Evolutionary conservation across 1,140 invertebrate genomes (phyloP).

Genomic region (Tetramorium parvispinum): DNA sequence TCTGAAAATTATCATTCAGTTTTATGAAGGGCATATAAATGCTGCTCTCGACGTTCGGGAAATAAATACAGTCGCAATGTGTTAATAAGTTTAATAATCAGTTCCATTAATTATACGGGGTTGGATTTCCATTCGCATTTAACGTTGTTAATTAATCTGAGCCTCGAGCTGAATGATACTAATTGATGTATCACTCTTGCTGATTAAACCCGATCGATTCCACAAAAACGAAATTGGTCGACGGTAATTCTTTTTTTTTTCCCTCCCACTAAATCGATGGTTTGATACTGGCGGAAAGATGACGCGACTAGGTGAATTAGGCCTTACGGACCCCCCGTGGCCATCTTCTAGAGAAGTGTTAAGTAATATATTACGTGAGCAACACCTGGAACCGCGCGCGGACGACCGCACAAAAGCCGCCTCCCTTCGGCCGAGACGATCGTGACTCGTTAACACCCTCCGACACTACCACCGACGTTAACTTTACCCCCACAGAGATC

Average conservation of each 20-base stretch:
- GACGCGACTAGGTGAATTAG: slow-evolving; percentile 76
- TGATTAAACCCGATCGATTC: not conserved
- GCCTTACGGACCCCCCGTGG: slow-evolving; percentile 71
- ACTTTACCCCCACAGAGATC: slow-evolving; percentile 49
- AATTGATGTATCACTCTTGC: not conserved
- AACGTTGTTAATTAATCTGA: not conserved
- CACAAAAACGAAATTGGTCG: slow-evolving; percentile 5
- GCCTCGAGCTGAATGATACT: not conserved
- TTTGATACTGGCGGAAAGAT: slow-evolving; percentile 41
- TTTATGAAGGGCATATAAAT: not conserved
- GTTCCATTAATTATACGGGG: not conserved
- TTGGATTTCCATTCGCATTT: not conserved
- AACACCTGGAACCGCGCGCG: slow-evolving; percentile 79
- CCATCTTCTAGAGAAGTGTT: slow-evolving; percentile 79
- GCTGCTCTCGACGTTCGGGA: not conserved
- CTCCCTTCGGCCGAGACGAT: slow-evolving; percentile 70
- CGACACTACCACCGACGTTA: slow-evolving; percentile 60
- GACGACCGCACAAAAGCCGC: slow-evolving; percentile 74
- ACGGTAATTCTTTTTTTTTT: slow-evolving; percentile 24
- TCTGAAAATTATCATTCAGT: not conserved
- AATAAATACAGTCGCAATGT: not conserved
- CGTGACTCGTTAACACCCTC: slow-evolving; percentile 75
- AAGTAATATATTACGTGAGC: slow-evolving; percentile 81
- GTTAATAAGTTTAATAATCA: not conserved
- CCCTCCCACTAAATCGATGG: slow-evolving; percentile 10